These are phyloP conservation scores for Drosophila anomelani DNA, from an alignment of 2,888 invertebrate genomes.

Conservation along the genomic window DNA sequence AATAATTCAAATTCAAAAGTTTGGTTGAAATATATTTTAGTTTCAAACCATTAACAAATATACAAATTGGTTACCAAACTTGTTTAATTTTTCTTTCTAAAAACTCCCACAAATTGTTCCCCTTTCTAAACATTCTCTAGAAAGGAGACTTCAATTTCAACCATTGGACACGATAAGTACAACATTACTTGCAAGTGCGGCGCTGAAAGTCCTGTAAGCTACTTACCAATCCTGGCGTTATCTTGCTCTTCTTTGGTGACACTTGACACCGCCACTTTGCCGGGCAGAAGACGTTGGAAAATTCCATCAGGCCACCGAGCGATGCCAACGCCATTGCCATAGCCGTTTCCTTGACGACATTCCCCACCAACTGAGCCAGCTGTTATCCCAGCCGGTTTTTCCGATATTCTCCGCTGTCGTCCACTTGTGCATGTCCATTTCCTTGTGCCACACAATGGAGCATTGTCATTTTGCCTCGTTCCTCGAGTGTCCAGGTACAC, in stretches of 20 bases:
- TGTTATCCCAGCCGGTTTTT: slow-evolving; percentile 28
- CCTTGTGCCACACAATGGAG: slow-evolving; percentile 29
- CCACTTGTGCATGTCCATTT: slow-evolving; percentile 45
- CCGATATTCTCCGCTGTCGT: slow-evolving; percentile 28
- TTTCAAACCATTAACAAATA: too few relatives aligned
- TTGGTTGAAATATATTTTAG: too few relatives aligned
- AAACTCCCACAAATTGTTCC: too few relatives aligned
- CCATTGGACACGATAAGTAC: background rate
- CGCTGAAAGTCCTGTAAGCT: slow-evolving; percentile 23
- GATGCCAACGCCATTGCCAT: slow-evolving; percentile 28
- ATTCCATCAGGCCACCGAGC: slow-evolving; percentile 42
- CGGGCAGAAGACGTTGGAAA: slow-evolving; percentile 6
- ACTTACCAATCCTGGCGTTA: slow-evolving; percentile 47
- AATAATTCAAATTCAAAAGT: too few relatives aligned
- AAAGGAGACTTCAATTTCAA: background rate
- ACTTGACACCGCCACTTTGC: slow-evolving; percentile 76
- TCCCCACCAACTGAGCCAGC: slow-evolving; percentile 33
- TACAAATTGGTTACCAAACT: too few relatives aligned
- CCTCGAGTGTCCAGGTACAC: slow-evolving; percentile 56
- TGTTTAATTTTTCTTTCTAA: too few relatives aligned
- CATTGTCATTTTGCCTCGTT: slow-evolving; percentile 64
- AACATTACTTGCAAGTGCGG: slow-evolving; percentile 12
- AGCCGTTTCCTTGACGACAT: slow-evolving; percentile 48
- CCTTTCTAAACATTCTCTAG: background rate
- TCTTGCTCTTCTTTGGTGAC: slow-evolving; percentile 49